phyloP scores from a whole-genome alignment of 2,797 vertebrate species.

The Parauchenoglanis punctatus region DNA sequence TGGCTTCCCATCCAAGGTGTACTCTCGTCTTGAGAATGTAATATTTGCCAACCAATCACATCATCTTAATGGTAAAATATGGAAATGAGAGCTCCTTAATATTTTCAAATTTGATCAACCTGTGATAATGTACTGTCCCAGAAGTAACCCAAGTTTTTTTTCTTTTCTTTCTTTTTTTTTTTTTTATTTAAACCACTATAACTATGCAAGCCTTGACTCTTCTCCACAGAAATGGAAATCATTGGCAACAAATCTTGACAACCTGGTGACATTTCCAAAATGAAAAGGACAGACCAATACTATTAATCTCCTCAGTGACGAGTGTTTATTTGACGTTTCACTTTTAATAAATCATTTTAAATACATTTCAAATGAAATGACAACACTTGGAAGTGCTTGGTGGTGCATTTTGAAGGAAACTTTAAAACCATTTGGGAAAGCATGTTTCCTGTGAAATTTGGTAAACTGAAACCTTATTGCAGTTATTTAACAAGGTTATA shows the following conservation, averaged over 20 bases:
- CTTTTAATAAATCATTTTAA: constrained; percentile 11
- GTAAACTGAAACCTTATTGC: not conserved
- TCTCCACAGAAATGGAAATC: not conserved
- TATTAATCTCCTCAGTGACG: not conserved
- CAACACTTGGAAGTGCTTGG: not conserved
- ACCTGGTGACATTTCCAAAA: constrained; percentile 1
- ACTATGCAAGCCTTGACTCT: not conserved
- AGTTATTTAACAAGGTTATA: not conserved
- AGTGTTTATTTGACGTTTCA: not conserved
- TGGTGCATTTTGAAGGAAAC: not conserved
- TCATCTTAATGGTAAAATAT: constrained; percentile 11
- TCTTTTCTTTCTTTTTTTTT: no score
- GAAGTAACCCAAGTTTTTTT: not conserved
- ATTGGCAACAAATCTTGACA: constrained; percentile 8
- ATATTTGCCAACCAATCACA: not conserved
- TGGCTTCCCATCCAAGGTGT: no score
- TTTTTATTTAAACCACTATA: not conserved
- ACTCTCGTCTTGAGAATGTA: not conserved
- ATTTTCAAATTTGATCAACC: not conserved
- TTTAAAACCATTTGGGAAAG: not conserved
- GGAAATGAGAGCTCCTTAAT: not conserved
- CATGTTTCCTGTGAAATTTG: not conserved
- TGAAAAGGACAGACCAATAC: not conserved
- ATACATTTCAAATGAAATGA: not conserved
- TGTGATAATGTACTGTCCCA: constrained; percentile 5